A percentile compares a stretch with the other conserved stretches of the same genome.
Evolutionary conservation across 2,888 invertebrate species (phyloP).

Genomic region (Aleiodes alternator): DNA sequence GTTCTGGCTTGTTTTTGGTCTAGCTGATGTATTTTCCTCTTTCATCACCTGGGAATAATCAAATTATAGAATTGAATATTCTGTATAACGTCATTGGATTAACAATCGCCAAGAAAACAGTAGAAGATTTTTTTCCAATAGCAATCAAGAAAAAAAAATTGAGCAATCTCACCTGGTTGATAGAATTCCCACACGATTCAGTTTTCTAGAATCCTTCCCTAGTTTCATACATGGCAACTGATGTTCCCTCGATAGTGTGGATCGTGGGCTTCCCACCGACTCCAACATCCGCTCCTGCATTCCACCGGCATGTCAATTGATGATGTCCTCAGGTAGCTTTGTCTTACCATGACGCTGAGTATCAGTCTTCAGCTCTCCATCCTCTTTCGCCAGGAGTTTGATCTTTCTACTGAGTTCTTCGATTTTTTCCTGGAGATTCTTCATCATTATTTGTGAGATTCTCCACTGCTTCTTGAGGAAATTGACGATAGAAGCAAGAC

Average conservation of each 20-base stretch:
- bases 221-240: slow-evolving; percentile 92
- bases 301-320: slow-evolving; percentile 73
- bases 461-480: slow-evolving; percentile 79
- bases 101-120: no score
- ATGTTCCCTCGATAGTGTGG: slow-evolving; percentile 76
- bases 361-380: no score
- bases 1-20: slow-evolving; percentile 68
- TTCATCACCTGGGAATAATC: slow-evolving; percentile 64
- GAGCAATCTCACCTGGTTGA: slow-evolving; percentile 65
- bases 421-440: slow-evolving; percentile 81
- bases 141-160: no score
- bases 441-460: slow-evolving; percentile 81
- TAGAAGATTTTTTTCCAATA: no score
- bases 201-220: slow-evolving; percentile 83
- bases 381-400: slow-evolving; percentile 85
- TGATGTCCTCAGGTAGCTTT: slow-evolving; percentile 57
- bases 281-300: slow-evolving; percentile 76
- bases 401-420: slow-evolving; percentile 82
- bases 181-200: slow-evolving; percentile 63
- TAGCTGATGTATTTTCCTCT: slow-evolving; percentile 66
- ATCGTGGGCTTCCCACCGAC: slow-evolving; percentile 75
- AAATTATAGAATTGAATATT: slow-evolving; percentile 1
- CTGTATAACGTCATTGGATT: no score
- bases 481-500: slow-evolving; percentile 72
- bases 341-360: no score